Evolutionary conservation across 2,113 vertebrate species (phyloP), one percentile per base, ranked within the genome.

Genomic region (Seriola quinqueradiata): DNA sequence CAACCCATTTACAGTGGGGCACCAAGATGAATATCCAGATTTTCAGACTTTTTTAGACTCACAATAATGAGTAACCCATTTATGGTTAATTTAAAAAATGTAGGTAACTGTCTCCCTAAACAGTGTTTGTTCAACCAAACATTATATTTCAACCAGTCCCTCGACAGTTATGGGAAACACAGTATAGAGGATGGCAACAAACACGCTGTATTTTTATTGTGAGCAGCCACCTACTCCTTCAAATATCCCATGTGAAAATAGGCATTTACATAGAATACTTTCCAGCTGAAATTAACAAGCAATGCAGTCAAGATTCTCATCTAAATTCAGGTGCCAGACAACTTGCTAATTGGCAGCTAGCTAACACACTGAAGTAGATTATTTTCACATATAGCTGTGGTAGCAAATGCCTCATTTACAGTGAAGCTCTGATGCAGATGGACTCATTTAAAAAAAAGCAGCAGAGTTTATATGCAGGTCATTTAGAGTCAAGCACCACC

Each of bases 401-500:
- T 60, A 42, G 34, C 38, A 64, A 68, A 65, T 14, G 25, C 66
- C 69, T 84, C 32, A 84, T 88, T 82, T 80, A 78, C 69, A 82
- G 64, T 74, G n/a, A 42, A 58, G 55, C 70, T 76, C 63, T 71
- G 52, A 59, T 81, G 55, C 48, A 79, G 54, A 81, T 75, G 19
- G 19, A 34, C 57, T 85, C 14, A 87, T 83, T 86, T 83, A 68
- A 85, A 82, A 76, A 69, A 28, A 48, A 23, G 11, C 61, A 69
- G 11, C 38, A 63, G 44, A 72, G 55, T 84, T 88, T 77, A 84
- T 77, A 70, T 57, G 46, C 63, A 80, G 25, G 65, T 79, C 8
- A 82, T 82, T 92, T 84, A 80, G 52, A 80, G 68, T 65, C 57
- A 21, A 77, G 69, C 66, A 85, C 75, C 50, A 59, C 44, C 7